Evolutionary conservation across 2,888 invertebrate genomes (phyloP), one percentile per base, ranked within the genome.

Genomic region (Leucoma salicis): DNA sequence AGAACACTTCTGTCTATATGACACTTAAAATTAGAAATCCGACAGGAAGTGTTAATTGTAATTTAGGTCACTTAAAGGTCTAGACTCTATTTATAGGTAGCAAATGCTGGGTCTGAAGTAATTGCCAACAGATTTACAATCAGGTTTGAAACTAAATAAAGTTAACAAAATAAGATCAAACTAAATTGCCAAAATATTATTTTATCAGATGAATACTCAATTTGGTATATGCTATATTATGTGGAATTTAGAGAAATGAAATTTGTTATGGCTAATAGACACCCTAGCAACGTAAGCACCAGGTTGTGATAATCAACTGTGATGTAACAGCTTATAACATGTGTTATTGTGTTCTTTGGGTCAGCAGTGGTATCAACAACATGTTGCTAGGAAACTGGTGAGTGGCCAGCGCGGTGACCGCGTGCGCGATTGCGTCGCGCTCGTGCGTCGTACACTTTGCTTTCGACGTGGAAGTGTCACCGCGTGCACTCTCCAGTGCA

Each of bases 321-420:
- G 87, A 87, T 87, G 86, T 87, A 87, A 86, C 78, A 74, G 65
- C 67, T 68, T 70, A 75, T 74, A 21, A 75, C 83, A 84, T 82
- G 83, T 85, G 86, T 83, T 83, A 76, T 84, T 83, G 83, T 84
- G 72, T 84, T 84, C 80, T 82, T 78, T 78, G 72, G 84, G 82
- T 82, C 81, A 84, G 78, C 78, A 74, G 76, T 72, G 73, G 82
- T 79, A 79, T 88, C 87, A 89, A 89, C 87, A 86, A 79, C 80
- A 74, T 82, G 87, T 89, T 89, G 88, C 88, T 89, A 89, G 84
- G 88, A 87, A 82, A 89, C 88, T 85, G 74, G 66, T 73, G 71
- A 61, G 53, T 54, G 66, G 64, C 57, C 63, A 70, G 69, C 70
- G 69, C 70, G 70, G 58, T 68, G 57, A 65, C 74, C 69, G 68